Base-by-base conservation (phyloP, 2,113 vertebrate genomes). In the Anser brachyrhynchus region DNA sequence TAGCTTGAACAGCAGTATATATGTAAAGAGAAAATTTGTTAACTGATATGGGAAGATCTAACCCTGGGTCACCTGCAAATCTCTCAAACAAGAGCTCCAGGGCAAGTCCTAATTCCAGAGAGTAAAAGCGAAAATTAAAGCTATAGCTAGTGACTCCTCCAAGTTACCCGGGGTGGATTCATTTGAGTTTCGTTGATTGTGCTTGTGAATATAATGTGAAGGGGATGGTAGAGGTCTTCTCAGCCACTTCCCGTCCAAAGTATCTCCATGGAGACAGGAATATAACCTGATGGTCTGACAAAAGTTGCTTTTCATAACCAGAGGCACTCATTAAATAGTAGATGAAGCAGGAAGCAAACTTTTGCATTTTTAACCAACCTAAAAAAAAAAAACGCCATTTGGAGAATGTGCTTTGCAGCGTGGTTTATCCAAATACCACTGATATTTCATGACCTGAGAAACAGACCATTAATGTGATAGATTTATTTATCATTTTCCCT, bases 21-120 rank as follows among this genome's bases (percentile, higher is more conserved):
- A 98, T 98, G 98, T 98, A 97, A 98, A 98, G 98, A 98, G 98
- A 98, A 98, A 98, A 99, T 98, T 97, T 98, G 98, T 98, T 98
- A 98, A 97, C 97, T 98, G 98, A 94, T 98, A 76, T 81, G 98
- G 97, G 98, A 98, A 98, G 98, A 97, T 96, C 89, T 98, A 98
- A 98, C 98, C 98, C 84, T 95, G 97, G 98, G 99, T 99, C 98
- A 98, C 94, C 84, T 96, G 98, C 98, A 99, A 98, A 98, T 98
- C 98, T 98, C 97, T 97, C 98, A 54, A 98, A 98, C 98, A 98
- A 96, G 94, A 98, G 98, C 98, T 96, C 89, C 97, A 97, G 98
- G 98, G 97, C 96, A 97, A 98, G 97, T 98, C 96, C 98, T 98
- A 98, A 99, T 99, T 99, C 98, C 98, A 97, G 97, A 93, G 98